A percentile compares a stretch with the other conserved stretches of the same genome.
These are phyloP conservation scores for Bemisia tabaci DNA, from an alignment of 1,140 invertebrate genomes.

Conservation along the genomic window DNA sequence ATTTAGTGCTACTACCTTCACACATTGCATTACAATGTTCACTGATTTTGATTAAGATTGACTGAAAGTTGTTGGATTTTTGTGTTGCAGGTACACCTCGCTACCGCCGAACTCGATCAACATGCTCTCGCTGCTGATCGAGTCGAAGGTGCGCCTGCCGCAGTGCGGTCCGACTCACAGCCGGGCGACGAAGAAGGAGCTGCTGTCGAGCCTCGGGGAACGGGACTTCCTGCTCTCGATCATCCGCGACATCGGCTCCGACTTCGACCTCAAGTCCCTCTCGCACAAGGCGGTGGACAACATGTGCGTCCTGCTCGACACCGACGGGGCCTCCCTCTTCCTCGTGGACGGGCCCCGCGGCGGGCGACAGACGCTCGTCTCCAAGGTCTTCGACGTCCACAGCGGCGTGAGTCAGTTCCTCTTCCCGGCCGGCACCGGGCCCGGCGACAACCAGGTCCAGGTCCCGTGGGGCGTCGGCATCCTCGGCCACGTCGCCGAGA, in stretches of 20 bases:
- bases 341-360: constrained; percentile 32
- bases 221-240: constrained; percentile 34
- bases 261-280: constrained; percentile 33
- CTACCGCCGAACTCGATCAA: constrained; percentile 35
- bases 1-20: too few species aligned
- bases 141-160: constrained; percentile 35
- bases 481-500: constrained; percentile 44
- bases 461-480: constrained; percentile 44
- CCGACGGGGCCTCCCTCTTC: constrained; percentile 35
- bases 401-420: constrained; percentile 28
- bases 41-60: too few species aligned
- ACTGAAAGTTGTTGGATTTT: too few species aligned
- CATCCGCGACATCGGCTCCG: constrained; percentile 35
- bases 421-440: constrained; percentile 18
- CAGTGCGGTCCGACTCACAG: constrained; percentile 28
- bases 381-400: constrained; percentile 33
- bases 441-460: constrained; percentile 29
- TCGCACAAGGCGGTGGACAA: constrained; percentile 36
- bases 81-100: constrained; percentile 32
- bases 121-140: constrained; percentile 36
- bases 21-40: too few species aligned
- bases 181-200: constrained; percentile 32
- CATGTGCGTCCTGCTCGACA: constrained; percentile 32
- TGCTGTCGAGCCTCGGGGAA: constrained; percentile 31
- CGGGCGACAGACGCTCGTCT: constrained; percentile 32